Evolutionary conservation across 2,797 vertebrate genomes (phyloP).

Genomic region (Calcarius lapponicus): DNA sequence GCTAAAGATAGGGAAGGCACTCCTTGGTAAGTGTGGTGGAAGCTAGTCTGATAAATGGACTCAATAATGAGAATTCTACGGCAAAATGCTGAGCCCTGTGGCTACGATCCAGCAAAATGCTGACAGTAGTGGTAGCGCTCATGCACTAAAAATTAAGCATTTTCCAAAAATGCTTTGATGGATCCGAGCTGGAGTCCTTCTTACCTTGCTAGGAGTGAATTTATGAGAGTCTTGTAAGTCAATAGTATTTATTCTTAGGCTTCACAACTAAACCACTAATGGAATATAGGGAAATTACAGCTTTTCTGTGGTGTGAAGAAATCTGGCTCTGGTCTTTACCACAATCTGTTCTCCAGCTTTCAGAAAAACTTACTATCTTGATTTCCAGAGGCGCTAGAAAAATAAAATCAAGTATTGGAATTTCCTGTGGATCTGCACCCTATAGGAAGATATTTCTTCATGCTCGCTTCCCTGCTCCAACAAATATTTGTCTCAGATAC

Average conservation of each 20-base stretch:
- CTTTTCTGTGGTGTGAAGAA: background rate
- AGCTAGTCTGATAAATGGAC: background rate
- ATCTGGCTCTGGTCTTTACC: background rate
- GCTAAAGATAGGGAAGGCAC: background rate
- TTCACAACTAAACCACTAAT: conserved; percentile 44
- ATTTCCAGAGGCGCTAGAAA: background rate
- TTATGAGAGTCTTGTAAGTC: background rate
- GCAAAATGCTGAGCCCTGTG: conserved; percentile 25
- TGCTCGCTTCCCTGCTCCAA: background rate
- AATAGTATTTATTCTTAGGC: conserved; percentile 48
- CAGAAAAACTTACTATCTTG: background rate
- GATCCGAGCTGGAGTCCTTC: conserved; percentile 7
- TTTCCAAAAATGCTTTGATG: background rate
- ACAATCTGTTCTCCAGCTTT: background rate
- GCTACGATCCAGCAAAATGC: background rate
- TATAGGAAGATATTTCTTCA: background rate
- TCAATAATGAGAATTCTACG: background rate
- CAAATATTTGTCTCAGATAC: background rate
- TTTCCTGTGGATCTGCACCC: background rate
- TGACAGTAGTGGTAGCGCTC: background rate
- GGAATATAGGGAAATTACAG: conserved; percentile 14
- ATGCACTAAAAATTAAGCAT: background rate
- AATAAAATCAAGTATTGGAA: background rate
- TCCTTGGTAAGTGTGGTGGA: background rate
- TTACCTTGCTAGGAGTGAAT: conserved; percentile 24